These are phyloP conservation scores for Heliconius melpomene DNA, from an alignment of 1,140 invertebrate species.

Conservation along the genomic window DNA sequence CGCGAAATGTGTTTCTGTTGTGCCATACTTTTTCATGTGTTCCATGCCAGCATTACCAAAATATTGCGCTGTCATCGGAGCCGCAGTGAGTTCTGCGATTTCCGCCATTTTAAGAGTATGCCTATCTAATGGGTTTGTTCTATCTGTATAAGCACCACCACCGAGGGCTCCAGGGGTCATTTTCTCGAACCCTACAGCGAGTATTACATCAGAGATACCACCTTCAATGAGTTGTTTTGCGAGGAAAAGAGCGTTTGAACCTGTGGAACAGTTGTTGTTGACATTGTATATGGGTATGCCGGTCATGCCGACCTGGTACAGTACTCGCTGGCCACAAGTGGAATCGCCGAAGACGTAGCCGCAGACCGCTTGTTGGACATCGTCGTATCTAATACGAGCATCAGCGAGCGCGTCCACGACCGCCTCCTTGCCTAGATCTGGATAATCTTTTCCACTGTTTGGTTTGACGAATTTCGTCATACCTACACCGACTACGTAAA, in stretches of 20 bases:
- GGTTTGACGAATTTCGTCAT: constrained; percentile 97
- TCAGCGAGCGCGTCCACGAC: constrained; percentile 94
- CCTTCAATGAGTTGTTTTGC: constrained; percentile 95
- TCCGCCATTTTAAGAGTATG: constrained; percentile 94
- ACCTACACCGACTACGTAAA: constrained; percentile 97
- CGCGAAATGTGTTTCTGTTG: constrained; percentile 95
- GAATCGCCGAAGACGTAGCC: constrained; percentile 99
- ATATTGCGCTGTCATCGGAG: constrained; percentile 95
- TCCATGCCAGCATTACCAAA: constrained; percentile 98
- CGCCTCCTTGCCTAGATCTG: constrained; percentile 96
- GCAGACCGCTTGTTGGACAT: constrained; percentile 93
- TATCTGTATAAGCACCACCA: constrained; percentile 88
- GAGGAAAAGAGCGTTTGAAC: constrained; percentile 94
- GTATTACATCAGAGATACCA: constrained; percentile 91
- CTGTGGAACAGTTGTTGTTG: constrained; percentile 99
- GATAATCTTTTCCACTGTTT: constrained; percentile 93
- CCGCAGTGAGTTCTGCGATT: constrained; percentile 87
- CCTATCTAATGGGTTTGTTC: constrained; percentile 96
- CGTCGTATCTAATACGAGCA: constrained; percentile 89
- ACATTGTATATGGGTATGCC: constrained; percentile 99
- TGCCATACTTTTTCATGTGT: constrained; percentile 98
- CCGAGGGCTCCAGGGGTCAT: constrained; percentile 96
- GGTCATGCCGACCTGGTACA: constrained; percentile 97
- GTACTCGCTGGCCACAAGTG: constrained; percentile 95
- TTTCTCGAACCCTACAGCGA: constrained; percentile 98